A percentile compares a stretch with the other conserved stretches of the same genome.
phyloP scores from a whole-genome alignment of 2,797 vertebrate genomes.

The Astyanax mexicanus region DNA sequence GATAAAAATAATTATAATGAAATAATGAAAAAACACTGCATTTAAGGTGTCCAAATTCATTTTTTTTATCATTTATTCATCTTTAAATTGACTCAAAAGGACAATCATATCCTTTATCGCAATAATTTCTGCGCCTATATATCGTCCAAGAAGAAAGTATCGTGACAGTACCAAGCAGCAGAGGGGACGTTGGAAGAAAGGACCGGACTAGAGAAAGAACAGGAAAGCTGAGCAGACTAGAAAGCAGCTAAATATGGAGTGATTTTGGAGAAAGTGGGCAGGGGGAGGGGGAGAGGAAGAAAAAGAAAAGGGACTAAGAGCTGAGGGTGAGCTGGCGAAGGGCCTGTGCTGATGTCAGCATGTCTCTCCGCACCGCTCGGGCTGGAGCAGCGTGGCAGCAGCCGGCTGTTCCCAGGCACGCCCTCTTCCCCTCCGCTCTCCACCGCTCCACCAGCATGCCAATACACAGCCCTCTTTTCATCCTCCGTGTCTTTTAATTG shows the following conservation, averaged over 20 bases:
- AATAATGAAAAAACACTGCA: too few species aligned
- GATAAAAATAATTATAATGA: too few species aligned
- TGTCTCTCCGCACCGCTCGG: conserved; percentile 22
- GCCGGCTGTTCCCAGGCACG: conserved; percentile 38
- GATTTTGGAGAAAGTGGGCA: not conserved
- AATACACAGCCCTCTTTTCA: conserved; percentile 15
- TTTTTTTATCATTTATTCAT: too few species aligned
- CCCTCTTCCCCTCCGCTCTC: conserved; percentile 36
- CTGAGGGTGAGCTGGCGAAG: not conserved
- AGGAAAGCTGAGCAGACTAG: conserved; percentile 1
- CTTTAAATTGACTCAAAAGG: too few species aligned
- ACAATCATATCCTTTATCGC: too few species aligned
- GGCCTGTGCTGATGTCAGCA: conserved; percentile 45
- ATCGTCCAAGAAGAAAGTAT: too few species aligned
- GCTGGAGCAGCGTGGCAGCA: conserved; percentile 40
- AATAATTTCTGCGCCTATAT: too few species aligned
- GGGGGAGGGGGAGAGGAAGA: not conserved
- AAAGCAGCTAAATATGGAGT: not conserved
- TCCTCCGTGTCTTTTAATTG: not conserved
- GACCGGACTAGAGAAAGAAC: not conserved
- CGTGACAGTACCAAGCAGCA: not conserved
- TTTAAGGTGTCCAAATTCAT: too few species aligned
- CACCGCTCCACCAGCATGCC: conserved; percentile 34
- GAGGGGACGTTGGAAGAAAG: not conserved
- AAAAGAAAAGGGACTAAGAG: not conserved